phyloP scores from a whole-genome alignment of 2,888 invertebrate species.

The Willowsia nigromaculata region DNA sequence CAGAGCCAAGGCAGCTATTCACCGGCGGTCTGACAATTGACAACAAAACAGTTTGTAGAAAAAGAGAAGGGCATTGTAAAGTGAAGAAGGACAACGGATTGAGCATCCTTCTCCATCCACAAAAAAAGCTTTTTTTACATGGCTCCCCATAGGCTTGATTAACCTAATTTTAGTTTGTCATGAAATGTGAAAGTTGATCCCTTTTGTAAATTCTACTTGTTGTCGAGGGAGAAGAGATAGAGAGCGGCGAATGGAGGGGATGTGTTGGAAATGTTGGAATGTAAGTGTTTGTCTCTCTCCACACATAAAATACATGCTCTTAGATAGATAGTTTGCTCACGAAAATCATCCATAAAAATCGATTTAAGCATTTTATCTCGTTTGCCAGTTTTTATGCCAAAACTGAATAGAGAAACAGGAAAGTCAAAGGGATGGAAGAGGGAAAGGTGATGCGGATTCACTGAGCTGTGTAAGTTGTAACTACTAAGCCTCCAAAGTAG shows the following conservation, averaged over 20 bases:
- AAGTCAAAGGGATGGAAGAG: background rate
- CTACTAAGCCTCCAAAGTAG: background rate
- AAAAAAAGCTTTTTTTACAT: slow-evolving; percentile 34
- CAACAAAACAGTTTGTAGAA: slow-evolving; percentile 18
- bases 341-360: background rate
- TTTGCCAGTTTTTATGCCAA: background rate
- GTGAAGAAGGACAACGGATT: background rate
- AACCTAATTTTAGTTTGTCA: slow-evolving; percentile 67
- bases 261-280: background rate
- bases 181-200: slow-evolving; percentile 65
- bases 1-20: background rate
- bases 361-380: background rate
- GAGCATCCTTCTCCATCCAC: background rate
- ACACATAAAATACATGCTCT: too few relatives aligned
- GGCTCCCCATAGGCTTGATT: slow-evolving; percentile 59
- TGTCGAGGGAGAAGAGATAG: background rate
- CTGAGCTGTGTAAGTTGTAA: background rate
- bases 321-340: background rate
- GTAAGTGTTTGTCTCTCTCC: too few relatives aligned
- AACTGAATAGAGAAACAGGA: background rate
- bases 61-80: background rate
- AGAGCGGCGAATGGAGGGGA: background rate
- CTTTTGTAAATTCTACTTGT: background rate
- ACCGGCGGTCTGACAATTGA: slow-evolving; percentile 11
- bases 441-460: background rate